Evolutionary conservation across 2,888 invertebrate genomes (phyloP).

Genomic region (Cenopis cana): DNA sequence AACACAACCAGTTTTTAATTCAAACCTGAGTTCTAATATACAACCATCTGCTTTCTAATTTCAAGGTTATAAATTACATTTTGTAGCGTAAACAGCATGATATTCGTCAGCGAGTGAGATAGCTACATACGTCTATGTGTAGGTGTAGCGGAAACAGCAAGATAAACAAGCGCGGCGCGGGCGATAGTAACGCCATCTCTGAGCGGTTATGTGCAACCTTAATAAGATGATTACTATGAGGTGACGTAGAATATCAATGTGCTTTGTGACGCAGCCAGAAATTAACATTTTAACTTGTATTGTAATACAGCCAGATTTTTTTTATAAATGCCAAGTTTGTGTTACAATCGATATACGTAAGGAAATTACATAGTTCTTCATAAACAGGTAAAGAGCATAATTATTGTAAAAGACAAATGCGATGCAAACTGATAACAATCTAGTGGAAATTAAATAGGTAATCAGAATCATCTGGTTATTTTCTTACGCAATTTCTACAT

Average conservation of each 20-base stretch:
- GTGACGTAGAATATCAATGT: background rate
- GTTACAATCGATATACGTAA: too few relatives aligned
- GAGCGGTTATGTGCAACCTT: background rate
- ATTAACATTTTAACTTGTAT: background rate
- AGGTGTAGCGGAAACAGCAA: background rate
- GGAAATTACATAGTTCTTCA: too few relatives aligned
- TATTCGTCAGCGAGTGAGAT: background rate
- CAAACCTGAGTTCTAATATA: background rate
- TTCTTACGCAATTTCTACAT: too few relatives aligned
- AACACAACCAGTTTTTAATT: background rate
- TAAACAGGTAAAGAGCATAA: too few relatives aligned
- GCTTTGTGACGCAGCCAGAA: background rate
- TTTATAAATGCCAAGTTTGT: too few relatives aligned
- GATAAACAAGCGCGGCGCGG: background rate
- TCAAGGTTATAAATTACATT: background rate
- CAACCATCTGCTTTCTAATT: background rate
- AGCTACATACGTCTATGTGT: background rate
- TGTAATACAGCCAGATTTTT: too few relatives aligned
- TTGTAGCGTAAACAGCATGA: background rate
- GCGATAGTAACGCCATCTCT: conserved; percentile 12
- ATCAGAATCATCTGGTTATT: too few relatives aligned
- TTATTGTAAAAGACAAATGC: too few relatives aligned
- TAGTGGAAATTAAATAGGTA: too few relatives aligned
- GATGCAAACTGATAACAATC: too few relatives aligned
- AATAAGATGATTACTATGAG: background rate